Percentiles rank a stretch among this genome's conserved stretches.
Evolutionary conservation across 2,888 invertebrate genomes (phyloP).

Genomic region (Ormia ochracea): DNA sequence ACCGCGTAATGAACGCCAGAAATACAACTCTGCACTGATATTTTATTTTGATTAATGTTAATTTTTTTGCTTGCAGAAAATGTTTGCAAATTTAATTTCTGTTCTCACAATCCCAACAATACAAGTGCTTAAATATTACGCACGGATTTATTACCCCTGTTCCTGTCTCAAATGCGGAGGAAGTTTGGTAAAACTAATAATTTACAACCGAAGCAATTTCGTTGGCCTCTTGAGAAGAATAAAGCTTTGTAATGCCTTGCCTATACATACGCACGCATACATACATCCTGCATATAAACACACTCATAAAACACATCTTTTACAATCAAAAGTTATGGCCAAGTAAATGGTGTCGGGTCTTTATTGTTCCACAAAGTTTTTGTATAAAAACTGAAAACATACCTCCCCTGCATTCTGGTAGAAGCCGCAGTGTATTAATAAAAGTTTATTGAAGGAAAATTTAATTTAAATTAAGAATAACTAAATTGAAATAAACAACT

Average conservation of each 20-base stretch:
- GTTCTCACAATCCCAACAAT: too few relatives aligned
- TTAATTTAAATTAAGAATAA: conserved; percentile 48
- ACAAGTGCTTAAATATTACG: too few relatives aligned
- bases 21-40: too few relatives aligned
- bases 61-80: too few relatives aligned
- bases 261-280: background rate
- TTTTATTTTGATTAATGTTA: too few relatives aligned
- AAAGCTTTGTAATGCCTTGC: too few relatives aligned
- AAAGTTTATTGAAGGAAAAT: conserved; percentile 45
- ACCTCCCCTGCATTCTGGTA: background rate
- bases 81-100: too few relatives aligned
- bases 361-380: background rate
- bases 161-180: background rate
- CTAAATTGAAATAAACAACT: conserved; percentile 54
- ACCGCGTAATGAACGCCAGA: too few relatives aligned
- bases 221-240: background rate
- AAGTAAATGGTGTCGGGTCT: conserved; percentile 18
- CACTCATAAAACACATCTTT: conserved; percentile 11
- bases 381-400: background rate
- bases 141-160: too few relatives aligned
- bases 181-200: background rate
- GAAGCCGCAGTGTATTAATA: conserved; percentile 34
- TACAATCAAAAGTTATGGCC: conserved; percentile 11
- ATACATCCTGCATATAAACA: background rate
- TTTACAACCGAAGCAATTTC: background rate